phyloP scores from a whole-genome alignment of 2,797 vertebrate species.

The Meriones psammophilus region DNA sequence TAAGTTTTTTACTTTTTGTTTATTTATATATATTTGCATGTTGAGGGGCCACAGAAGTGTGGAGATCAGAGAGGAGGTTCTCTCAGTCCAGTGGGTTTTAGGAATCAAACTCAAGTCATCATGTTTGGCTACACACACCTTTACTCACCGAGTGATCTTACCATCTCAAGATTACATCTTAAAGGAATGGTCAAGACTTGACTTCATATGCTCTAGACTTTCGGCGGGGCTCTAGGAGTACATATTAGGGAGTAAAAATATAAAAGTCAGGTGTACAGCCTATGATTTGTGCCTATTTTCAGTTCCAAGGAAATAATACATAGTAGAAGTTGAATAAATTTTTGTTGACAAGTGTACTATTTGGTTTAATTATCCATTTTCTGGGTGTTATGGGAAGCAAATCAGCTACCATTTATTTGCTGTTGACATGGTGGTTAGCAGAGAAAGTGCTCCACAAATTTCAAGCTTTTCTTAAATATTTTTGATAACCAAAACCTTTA shows the following conservation, averaged over 20 bases:
- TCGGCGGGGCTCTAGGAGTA: not conserved
- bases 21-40: not conserved
- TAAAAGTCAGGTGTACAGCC: not conserved
- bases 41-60: not conserved
- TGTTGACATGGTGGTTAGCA: not conserved
- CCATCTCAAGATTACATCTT: too few species aligned
- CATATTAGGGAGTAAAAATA: not conserved
- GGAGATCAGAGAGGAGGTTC: too few species aligned
- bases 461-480: not conserved
- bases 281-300: not conserved
- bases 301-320: not conserved
- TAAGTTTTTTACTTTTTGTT: not conserved
- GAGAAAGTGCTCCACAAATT: not conserved
- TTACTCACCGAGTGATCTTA: too few species aligned
- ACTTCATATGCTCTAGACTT: not conserved
- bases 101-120: not conserved
- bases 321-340: not conserved
- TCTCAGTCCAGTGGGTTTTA: not conserved
- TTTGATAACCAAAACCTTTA: not conserved
- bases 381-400: not conserved
- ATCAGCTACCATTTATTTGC: not conserved
- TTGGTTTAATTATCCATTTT: not conserved
- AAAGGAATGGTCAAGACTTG: not conserved
- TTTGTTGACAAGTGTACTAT: not conserved
- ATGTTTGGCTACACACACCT: not conserved